Base-by-base conservation (phyloP, 2,113 vertebrate genomes). In the Ginglymostoma cirratum region DNA sequence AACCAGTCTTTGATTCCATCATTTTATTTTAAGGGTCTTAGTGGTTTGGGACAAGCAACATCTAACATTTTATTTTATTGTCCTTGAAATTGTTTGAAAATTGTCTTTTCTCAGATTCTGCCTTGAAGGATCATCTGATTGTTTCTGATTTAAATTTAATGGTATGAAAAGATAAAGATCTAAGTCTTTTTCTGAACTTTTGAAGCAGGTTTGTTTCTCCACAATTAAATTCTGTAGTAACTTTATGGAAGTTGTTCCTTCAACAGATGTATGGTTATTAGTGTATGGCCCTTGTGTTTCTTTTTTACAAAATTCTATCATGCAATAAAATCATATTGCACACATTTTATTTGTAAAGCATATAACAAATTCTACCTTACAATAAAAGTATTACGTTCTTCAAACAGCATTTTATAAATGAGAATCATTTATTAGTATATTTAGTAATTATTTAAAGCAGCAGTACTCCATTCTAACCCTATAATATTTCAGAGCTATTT, bases 251-350 rank as follows among this genome's bases (percentile, higher is more conserved):
- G 70, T 34, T 95, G 94, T 70, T 95, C 72, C 94, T 95, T 95
- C 42, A 72, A 70, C 38, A 52, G 48, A 72, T 72, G 94, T 95
- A 72, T 95, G 66, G 67, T 72, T 95, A 72, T 34, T 70, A 72
- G 67, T 72, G 94, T 95, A 95, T 52, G 94, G 69, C 69, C 94
- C 93, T 95, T 95, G 94, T 95, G 69, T 76, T 95, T 72, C 48
- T 72, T 95, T 95, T 95, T 70, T 93, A 93, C 89, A 52, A 72
- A 95, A 69, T 95, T 95, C 94, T 95, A 76, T 95, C 94, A 95
- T 95, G 94, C 94, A 95, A 72, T 95, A 95, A 95, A 52, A 95
- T 70, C 94, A 52, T 95, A 95, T 95, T 95, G 94, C 94, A 95
- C 30, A 70, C 94, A 76, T 52, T 52, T 72, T 95, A 72, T 72